Conservation (phyloP, 2,888 invertebrate genomes). For the Acrobasis suavella region DNA sequence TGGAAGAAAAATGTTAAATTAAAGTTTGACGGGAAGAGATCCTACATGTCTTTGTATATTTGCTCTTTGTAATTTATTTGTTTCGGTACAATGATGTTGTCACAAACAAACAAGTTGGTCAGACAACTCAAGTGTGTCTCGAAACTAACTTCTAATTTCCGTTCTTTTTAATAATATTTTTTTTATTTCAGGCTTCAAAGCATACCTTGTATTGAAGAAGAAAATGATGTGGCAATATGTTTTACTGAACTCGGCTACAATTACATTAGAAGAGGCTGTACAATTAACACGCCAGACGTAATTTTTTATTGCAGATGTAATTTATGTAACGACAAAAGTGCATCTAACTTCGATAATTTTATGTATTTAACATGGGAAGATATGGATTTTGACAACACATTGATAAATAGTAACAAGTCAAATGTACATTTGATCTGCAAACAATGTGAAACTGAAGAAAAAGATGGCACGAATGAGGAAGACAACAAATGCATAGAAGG, state of each 20-base stretch:
- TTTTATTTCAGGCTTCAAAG: background rate
- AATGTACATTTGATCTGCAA: conserved; percentile 28
- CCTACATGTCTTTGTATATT: no score
- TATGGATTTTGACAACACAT: conserved; percentile 3
- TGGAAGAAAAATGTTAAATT: no score
- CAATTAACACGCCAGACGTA: background rate
- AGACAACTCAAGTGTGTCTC: no score
- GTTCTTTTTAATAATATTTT: background rate
- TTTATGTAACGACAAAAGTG: background rate
- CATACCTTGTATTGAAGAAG: background rate
- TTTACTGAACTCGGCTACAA: background rate
- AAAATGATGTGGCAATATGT: background rate
- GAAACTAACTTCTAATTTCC: no score
- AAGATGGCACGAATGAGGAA: no score
- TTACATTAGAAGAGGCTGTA: conserved; percentile 14
- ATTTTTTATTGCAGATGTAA: background rate
- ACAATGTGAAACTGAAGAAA: conserved; percentile 2
- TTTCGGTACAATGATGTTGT: no score
- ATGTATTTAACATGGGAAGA: background rate
- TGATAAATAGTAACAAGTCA: background rate
- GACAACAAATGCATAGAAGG: no score
- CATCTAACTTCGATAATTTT: background rate
- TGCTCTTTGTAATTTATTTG: no score
- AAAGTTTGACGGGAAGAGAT: no score
- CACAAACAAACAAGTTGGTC: no score